Evolutionary conservation across 1,140 invertebrate species (phyloP), one percentile per base, ranked within the genome.

Genomic region (Sipha flava): DNA sequence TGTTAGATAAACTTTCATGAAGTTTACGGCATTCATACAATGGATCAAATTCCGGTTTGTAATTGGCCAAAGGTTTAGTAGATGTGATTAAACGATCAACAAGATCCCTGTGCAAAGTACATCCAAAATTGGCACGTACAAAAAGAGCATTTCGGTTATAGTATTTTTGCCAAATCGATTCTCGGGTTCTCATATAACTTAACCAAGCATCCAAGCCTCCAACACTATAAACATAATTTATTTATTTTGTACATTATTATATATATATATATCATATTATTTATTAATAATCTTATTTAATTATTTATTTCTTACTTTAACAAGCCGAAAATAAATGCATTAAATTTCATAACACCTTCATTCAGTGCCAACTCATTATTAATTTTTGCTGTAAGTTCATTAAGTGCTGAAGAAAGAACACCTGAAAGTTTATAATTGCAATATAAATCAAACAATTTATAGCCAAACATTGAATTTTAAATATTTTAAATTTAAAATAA

Each of bases 241-340:
- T n/a, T n/a, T n/a, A n/a, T n/a, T n/a, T n/a, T n/a, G n/a, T n/a
- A n/a, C n/a, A n/a, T n/a, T n/a, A n/a, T n/a, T n/a, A n/a, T n/a
- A 26, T 29, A 43, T 29, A 16, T 16, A 16, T 14, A 23, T 40
- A 29, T 26, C 4, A n/a, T n/a, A 18, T 31, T 43, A 7, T 37
- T 49, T n/a, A 1, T 23, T 9, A 3, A 49, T 49, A 29, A 49
- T 31, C 29, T 0, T 62, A 54, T 21, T 14, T 47, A 45, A 54
- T 47, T 10, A 3, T 70, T 31, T 26, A 34, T 54, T 62, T 88
- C 90, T 90, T 87, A 94, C 92, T 95, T 96, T n/a, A 95, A 86
- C 72, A 96, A 87, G 47, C 94, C 94, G 85, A 95, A 91, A 81
- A 95, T 90, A 85, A 96, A 95, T 72, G 94, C 94, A 85, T 95